Evolutionary conservation across 2,113 vertebrate species (phyloP).

Genomic region (Oncorhynchus masou): DNA sequence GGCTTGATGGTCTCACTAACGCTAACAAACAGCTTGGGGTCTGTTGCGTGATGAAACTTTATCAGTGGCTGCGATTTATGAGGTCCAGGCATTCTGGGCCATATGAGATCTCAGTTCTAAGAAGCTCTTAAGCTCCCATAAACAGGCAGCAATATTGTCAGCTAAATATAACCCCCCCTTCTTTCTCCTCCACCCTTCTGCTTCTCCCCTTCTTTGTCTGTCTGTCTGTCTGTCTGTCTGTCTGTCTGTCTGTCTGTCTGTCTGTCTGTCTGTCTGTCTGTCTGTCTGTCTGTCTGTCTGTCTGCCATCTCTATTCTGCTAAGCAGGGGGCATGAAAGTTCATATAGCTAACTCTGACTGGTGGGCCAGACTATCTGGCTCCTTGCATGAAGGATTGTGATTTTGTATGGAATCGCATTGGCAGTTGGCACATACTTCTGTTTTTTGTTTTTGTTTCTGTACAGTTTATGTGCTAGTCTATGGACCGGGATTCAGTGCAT

Average conservation of each 20-base stretch:
- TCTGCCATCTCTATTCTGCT: background rate
- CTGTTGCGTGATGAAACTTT: conserved; percentile 84
- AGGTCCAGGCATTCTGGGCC: conserved; percentile 85
- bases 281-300: background rate
- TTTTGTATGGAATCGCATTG: no score
- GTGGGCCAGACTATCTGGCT: background rate
- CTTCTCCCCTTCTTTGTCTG: conserved; percentile 48
- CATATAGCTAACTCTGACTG: background rate
- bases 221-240: background rate
- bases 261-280: background rate
- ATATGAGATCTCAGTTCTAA: conserved; percentile 85
- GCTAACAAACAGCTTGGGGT: conserved; percentile 64
- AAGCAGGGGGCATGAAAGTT: background rate
- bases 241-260: background rate
- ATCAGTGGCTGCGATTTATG: conserved; percentile 87
- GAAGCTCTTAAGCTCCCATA: conserved; percentile 81
- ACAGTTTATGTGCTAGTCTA: no score
- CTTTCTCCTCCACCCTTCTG: conserved; percentile 17
- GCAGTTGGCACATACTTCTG: no score
- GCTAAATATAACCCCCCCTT: conserved; percentile 83
- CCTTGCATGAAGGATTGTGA: no score
- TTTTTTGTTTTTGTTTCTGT: no score
- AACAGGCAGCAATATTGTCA: conserved; percentile 85
- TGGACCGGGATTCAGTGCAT: no score
- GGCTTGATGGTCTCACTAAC: conserved; percentile 56